These are phyloP conservation scores for Tenthredo amoena DNA, from an alignment of 2,888 invertebrate genomes.

Conservation along the genomic window DNA sequence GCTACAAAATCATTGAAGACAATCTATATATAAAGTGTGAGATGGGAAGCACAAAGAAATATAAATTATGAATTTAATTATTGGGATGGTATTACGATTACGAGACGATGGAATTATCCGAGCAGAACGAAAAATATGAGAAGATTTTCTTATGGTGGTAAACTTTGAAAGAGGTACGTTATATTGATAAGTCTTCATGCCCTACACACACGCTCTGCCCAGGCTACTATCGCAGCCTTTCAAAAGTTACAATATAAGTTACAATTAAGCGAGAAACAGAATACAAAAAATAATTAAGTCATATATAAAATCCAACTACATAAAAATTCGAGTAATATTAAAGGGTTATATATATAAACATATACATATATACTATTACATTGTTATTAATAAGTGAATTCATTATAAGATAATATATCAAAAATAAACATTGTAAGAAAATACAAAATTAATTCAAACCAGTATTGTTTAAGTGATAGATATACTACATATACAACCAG, in stretches of 20 bases:
- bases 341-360: neutral
- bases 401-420: constrained; percentile 32
- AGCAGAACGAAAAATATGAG: neutral
- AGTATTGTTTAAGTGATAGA: constrained; percentile 15
- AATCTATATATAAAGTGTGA: constrained; percentile 26
- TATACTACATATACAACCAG: neutral
- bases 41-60: constrained; percentile 8
- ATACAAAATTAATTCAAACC: constrained; percentile 36
- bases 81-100: neutral
- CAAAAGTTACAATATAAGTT: constrained; percentile 22
- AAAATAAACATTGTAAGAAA: constrained; percentile 26
- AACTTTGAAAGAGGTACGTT: neutral
- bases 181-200: neutral
- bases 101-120: neutral
- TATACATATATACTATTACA: neutral
- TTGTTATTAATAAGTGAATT: constrained; percentile 41
- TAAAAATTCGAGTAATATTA: neutral
- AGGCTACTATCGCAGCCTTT: constrained; percentile 14
- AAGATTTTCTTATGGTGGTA: constrained; percentile 12
- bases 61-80: neutral
- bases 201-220: neutral
- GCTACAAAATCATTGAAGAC: constrained; percentile 35
- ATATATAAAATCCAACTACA: neutral
- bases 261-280: constrained; percentile 9
- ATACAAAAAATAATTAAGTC: neutral